A percentile compares a stretch with the other conserved stretches of the same genome.
Evolutionary conservation across 2,797 vertebrate genomes (phyloP).

Genomic region (Semotilus atromaculatus): DNA sequence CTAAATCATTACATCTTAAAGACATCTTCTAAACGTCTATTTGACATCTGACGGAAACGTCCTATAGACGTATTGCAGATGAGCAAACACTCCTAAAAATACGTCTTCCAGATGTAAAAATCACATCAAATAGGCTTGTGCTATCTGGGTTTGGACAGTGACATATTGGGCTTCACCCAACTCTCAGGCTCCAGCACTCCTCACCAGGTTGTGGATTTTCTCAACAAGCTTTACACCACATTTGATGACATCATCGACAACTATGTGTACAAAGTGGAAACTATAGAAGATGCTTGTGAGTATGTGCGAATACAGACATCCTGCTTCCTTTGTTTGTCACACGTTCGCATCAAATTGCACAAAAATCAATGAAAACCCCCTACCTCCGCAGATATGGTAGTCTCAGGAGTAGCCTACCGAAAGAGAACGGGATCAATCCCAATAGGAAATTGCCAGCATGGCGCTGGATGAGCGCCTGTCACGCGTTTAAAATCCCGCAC

Average conservation of each 20-base stretch:
- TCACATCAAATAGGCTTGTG: too few relatives aligned
- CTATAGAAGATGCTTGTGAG: slow-evolving; percentile 83
- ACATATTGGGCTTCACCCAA: slow-evolving; percentile 82
- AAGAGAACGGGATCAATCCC: slow-evolving; percentile 82
- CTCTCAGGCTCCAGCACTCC: slow-evolving; percentile 81
- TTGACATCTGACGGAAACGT: too few relatives aligned
- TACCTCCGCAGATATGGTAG: slow-evolving; percentile 79
- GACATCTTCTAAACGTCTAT: too few relatives aligned
- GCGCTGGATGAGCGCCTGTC: slow-evolving; percentile 76
- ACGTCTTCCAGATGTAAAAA: too few relatives aligned
- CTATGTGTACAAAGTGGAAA: slow-evolving; percentile 84
- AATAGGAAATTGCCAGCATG: slow-evolving; percentile 84
- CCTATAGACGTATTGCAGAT: too few relatives aligned
- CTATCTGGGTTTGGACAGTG: too few relatives aligned
- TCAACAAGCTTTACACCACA: slow-evolving; percentile 82
- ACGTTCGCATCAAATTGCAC: not conserved
- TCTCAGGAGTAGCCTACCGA: slow-evolving; percentile 81
- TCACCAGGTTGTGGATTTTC: slow-evolving; percentile 82
- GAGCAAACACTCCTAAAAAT: too few relatives aligned
- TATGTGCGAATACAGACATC: slow-evolving; percentile 23
- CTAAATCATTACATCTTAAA: too few relatives aligned
- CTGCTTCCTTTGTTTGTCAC: not conserved
- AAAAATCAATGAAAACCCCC: not conserved
- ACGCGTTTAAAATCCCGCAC: slow-evolving; percentile 82
- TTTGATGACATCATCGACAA: slow-evolving; percentile 85